Evolutionary conservation across 2,797 vertebrate species (phyloP).

Genomic region (Lateolabrax maculatus): DNA sequence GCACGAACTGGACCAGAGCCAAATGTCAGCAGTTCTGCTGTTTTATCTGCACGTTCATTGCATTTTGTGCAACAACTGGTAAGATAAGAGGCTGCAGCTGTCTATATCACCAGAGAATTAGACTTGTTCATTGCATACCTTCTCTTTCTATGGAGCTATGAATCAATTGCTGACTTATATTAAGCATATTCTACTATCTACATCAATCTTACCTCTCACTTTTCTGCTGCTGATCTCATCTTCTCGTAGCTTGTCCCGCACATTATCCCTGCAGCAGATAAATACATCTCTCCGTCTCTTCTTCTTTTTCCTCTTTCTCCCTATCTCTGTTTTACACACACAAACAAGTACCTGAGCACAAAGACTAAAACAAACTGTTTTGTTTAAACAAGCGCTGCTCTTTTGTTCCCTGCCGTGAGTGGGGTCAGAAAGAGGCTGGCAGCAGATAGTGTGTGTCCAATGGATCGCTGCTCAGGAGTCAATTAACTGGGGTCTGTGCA

Average conservation of each 20-base stretch:
- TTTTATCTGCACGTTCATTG: neutral
- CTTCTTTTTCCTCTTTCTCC: slow-evolving; percentile 19
- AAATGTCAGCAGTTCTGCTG: neutral
- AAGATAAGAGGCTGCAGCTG: slow-evolving; percentile 10
- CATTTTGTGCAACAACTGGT: slow-evolving; percentile 1
- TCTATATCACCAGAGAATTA: slow-evolving; percentile 33
- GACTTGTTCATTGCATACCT: slow-evolving; percentile 32
- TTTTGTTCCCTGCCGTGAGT: slow-evolving; percentile 64
- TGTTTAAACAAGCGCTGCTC: slow-evolving; percentile 71
- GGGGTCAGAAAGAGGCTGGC: slow-evolving; percentile 69
- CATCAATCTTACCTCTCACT: slow-evolving; percentile 36
- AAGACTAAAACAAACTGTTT: slow-evolving; percentile 65
- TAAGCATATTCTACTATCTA: slow-evolving; percentile 26
- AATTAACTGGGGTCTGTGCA: slow-evolving; percentile 79
- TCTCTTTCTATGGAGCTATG: slow-evolving; percentile 31
- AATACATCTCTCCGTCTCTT: slow-evolving; percentile 2
- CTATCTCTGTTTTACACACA: slow-evolving; percentile 46
- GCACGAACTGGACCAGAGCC: neutral
- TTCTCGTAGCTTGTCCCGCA: slow-evolving; percentile 19
- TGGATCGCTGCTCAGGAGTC: slow-evolving; percentile 79
- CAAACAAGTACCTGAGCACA: slow-evolving; percentile 25
- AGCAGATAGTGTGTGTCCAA: slow-evolving; percentile 78
- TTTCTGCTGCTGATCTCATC: slow-evolving; percentile 36
- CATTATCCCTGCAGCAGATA: slow-evolving; percentile 36
- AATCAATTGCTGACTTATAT: slow-evolving; percentile 43